Conservation (phyloP, 2,113 vertebrate genomes). For the Lagopus muta region DNA sequence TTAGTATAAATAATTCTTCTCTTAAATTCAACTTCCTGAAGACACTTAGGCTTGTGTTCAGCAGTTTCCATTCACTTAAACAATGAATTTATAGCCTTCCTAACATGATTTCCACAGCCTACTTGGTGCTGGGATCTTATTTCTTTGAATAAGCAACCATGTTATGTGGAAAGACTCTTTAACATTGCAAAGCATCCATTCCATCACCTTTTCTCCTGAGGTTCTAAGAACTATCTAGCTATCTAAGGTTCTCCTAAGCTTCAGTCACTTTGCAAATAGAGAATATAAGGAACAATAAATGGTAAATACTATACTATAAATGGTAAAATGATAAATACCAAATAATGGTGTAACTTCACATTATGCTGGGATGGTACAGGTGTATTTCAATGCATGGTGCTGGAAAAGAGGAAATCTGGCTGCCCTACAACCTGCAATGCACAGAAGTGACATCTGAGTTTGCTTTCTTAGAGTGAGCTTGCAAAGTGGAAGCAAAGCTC, state of each 20-base stretch:
- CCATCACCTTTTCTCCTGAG: neutral
- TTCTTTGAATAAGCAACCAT: neutral
- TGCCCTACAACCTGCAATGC: neutral
- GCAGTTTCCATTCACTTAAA: neutral
- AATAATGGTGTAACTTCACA: neutral
- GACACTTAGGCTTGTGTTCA: neutral
- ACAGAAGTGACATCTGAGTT: neutral
- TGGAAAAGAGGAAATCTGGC: neutral
- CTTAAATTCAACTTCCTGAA: neutral
- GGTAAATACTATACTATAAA: too few species aligned
- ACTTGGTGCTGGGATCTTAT: neutral
- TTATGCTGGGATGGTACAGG: neutral
- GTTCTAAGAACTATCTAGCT: neutral
- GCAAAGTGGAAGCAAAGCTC: neutral
- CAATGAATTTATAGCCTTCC: constrained; percentile 7
- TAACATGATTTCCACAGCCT: neutral
- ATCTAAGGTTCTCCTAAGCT: neutral
- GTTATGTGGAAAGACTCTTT: neutral
- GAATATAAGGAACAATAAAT: neutral
- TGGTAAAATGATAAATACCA: too few species aligned
- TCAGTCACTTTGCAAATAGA: neutral
- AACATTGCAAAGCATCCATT: neutral
- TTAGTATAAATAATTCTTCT: neutral
- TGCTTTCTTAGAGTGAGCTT: neutral
- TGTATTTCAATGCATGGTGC: fast-evolving